A percentile compares a stretch with the other conserved stretches of the same genome.
phyloP scores from a whole-genome alignment of 1,140 invertebrate species.

The Drosophila hydei region DNA sequence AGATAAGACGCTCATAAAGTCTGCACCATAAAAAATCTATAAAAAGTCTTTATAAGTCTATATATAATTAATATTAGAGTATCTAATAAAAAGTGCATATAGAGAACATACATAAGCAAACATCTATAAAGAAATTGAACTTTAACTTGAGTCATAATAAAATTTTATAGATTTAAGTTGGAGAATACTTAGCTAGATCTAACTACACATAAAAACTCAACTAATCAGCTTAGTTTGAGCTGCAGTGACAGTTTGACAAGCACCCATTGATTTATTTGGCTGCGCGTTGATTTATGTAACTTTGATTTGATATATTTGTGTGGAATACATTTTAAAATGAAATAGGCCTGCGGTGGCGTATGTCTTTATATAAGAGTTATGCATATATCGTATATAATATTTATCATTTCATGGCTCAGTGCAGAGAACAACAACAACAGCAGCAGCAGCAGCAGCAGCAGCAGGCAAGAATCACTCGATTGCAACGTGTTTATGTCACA shows the following conservation, averaged over 20 bases:
- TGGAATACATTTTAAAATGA: constrained; percentile 9
- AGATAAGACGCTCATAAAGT: too few relatives aligned
- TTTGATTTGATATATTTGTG: constrained; percentile 58
- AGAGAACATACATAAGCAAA: too few relatives aligned
- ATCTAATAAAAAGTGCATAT: too few relatives aligned
- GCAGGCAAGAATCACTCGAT: constrained; percentile 3
- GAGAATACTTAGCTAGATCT: too few relatives aligned
- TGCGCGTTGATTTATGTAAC: constrained; percentile 55
- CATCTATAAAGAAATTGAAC: too few relatives aligned
- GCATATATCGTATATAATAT: constrained; percentile 11
- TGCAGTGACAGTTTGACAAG: constrained; percentile 46
- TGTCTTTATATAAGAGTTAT: constrained; percentile 7
- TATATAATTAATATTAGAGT: too few relatives aligned
- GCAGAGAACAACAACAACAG: neutral
- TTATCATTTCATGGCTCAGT: constrained; percentile 27
- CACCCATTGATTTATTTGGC: constrained; percentile 46
- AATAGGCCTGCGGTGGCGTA: neutral
- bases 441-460: neutral
- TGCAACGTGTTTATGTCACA: constrained; percentile 54
- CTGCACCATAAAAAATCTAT: too few relatives aligned
- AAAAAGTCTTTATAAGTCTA: too few relatives aligned
- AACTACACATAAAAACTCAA: too few relatives aligned
- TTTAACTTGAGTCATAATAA: too few relatives aligned
- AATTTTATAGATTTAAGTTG: too few relatives aligned
- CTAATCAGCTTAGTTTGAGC: constrained; percentile 12